Evolutionary conservation across 2,797 vertebrate genomes (phyloP).

Genomic region (Loriculus beryllinus): DNA sequence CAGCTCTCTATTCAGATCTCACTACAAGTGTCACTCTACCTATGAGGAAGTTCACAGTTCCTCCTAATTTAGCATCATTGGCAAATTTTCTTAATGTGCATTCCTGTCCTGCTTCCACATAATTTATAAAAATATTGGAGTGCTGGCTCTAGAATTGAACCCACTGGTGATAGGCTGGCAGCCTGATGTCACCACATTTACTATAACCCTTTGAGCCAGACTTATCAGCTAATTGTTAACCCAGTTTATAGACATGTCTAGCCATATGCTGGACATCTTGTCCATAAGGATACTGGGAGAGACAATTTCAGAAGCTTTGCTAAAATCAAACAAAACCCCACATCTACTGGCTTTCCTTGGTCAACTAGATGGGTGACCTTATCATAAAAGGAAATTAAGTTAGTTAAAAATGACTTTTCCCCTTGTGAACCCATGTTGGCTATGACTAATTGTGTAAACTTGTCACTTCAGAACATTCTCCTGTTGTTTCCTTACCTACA

Average conservation of each 20-base stretch:
- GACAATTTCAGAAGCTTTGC: not conserved
- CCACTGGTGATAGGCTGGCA: not conserved
- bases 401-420: not conserved
- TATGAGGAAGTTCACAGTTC: not conserved
- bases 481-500: not conserved
- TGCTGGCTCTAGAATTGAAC: not conserved
- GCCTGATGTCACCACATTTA: not conserved
- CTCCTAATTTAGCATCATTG: not conserved
- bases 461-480: not conserved
- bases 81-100: not conserved
- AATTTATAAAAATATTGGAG: not conserved
- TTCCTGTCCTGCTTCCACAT: not conserved
- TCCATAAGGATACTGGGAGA: not conserved
- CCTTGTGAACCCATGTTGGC: not conserved
- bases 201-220: not conserved
- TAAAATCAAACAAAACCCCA: not conserved
- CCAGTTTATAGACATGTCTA: not conserved
- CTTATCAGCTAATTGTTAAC: not conserved
- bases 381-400: not conserved
- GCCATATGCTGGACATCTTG: not conserved
- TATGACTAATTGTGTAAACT: not conserved
- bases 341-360: not conserved
- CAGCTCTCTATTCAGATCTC: not conserved
- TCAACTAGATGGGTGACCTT: not conserved
- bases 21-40: not conserved